Evolutionary conservation across 2,888 invertebrate species (phyloP).

Genomic region (Luperina nickerlii): DNA sequence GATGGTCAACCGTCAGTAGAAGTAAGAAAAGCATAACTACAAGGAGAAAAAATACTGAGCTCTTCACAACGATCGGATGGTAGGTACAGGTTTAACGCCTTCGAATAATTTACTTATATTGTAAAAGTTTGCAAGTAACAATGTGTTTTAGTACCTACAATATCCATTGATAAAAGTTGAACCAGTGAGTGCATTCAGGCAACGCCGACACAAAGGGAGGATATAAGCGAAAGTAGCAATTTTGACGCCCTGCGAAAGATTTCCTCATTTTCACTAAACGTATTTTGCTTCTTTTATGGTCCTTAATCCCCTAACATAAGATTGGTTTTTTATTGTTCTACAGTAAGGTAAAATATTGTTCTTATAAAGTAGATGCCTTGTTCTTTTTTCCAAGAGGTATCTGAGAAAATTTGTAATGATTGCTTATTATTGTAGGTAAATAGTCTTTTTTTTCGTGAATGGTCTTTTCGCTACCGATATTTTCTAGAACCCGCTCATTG

Average conservation of each 20-base stretch:
- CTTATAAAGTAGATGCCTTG: constrained; percentile 76
- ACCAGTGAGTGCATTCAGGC: constrained; percentile 79
- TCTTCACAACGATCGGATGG: background rate
- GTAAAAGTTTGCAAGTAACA: constrained; percentile 45
- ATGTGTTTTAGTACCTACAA: constrained; percentile 55
- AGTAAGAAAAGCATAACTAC: background rate
- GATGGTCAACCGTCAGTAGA: background rate
- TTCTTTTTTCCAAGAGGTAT: constrained; percentile 73
- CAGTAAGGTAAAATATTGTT: constrained; percentile 58
- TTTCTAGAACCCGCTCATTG: background rate
- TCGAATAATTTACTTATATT: constrained; percentile 14
- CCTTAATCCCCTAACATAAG: constrained; percentile 57
- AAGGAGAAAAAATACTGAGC: background rate
- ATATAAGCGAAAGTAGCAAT: constrained; percentile 85
- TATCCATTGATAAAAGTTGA: constrained; percentile 74
- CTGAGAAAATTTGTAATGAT: constrained; percentile 45
- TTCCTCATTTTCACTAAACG: constrained; percentile 69
- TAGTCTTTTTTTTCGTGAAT: background rate
- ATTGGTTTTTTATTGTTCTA: constrained; percentile 42
- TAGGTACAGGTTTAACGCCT: background rate
- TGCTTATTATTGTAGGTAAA: constrained; percentile 29
- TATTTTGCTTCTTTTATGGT: constrained; percentile 56
- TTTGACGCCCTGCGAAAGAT: constrained; percentile 80
- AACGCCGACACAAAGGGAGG: constrained; percentile 78
- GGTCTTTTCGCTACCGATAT: background rate